Conservation (phyloP, 2,113 vertebrate genomes). For the Plecturocebus donacophilus region DNA sequence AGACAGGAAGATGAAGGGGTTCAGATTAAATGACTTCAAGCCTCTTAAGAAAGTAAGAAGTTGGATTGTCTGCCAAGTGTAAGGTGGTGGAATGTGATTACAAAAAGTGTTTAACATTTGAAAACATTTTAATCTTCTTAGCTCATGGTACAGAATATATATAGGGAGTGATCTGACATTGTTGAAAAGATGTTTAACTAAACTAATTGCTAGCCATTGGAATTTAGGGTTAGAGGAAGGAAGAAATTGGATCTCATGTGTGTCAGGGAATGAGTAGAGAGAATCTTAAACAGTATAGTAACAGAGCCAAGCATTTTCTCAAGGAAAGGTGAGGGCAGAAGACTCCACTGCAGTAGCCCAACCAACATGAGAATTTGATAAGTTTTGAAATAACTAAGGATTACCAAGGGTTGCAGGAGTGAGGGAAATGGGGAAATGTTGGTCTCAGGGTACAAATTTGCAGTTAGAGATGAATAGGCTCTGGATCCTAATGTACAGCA, state of each 20-base stretch:
- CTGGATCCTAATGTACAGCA: not conserved
- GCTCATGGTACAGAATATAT: not conserved
- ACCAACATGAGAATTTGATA: not conserved
- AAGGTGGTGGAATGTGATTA: not conserved
- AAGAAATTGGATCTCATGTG: not conserved
- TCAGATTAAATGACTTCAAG: not conserved
- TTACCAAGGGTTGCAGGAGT: not conserved
- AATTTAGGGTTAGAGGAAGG: not conserved
- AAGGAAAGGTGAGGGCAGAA: not conserved
- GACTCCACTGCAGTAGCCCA: not conserved
- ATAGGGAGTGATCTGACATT: not conserved
- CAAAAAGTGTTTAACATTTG: not conserved
- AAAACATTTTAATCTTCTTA: conserved; percentile 22
- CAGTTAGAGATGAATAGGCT: not conserved
- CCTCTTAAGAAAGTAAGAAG: not conserved
- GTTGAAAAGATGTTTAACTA: not conserved
- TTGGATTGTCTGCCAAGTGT: not conserved
- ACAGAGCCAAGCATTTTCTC: not conserved
- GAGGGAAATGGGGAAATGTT: not conserved
- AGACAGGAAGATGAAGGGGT: not conserved
- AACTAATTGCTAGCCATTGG: not conserved
- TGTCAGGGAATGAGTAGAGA: not conserved
- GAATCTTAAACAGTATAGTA: not conserved
- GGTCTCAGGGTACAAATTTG: not conserved
- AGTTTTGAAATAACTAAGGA: not conserved